Evolutionary conservation across 2,888 invertebrate genomes (phyloP), one percentile per base, ranked within the genome.

Genomic region (Andrena praecox): DNA sequence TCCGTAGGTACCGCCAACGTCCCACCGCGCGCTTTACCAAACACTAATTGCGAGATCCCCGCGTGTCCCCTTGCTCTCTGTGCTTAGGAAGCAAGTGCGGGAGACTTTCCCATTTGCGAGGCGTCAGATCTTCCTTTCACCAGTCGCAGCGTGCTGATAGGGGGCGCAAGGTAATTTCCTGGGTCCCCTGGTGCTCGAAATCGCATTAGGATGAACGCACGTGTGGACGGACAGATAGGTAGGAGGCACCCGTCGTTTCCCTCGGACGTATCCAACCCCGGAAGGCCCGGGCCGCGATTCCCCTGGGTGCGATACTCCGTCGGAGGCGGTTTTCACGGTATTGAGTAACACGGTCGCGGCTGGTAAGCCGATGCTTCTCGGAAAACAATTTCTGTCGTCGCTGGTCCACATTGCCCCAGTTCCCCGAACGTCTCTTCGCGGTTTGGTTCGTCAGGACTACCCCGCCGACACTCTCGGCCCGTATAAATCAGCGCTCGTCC

Each of bases 361-460:
- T 24, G 69, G 77, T 72, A 70, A 77, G 62, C 10, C 66, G 79
- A 77, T 54, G 80, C 77, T 81, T 87, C 73, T 69, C 16, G 64
- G 79, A 89, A 87, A 89, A 76, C 74, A 67, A 89, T 82, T 79
- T 85, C 73, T 66, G 77, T 83, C 87, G 6, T 80, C 77, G 24
- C 60, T 71, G 50, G 71, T 60, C 42, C 56, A 27, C 66, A 20
- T 70, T 69, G 75, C 77, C 16, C 7, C 73, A 12, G 52, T 83
- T 83, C 83, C 20, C 59, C 68, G 73, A 81, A 77, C 63, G 62
- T 42, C 29, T 56, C 62, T 27, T 33, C 62, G 52, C 29, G 63
- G 54, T 79, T 79, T 50, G 56, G 31, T 24, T 50, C 64, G 42
- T 52, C 69, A 63, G 75, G 72, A 75, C 48, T 56, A 29, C 62